phyloP scores from a whole-genome alignment of 2,113 vertebrate genomes.

The Odontophorus gujanensis region DNA sequence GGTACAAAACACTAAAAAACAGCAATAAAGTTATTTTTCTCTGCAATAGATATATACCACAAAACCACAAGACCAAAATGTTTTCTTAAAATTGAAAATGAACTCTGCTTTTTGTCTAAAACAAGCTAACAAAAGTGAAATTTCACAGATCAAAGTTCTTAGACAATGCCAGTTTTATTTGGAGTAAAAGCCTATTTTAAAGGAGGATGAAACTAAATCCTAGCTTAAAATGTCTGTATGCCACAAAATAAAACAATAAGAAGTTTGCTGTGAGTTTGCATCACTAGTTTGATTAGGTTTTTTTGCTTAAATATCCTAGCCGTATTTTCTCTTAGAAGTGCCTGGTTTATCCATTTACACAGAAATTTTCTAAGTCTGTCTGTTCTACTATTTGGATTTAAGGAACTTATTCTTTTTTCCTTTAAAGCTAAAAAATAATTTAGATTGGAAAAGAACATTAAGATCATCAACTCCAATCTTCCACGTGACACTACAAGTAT shows the following conservation, averaged over 20 bases:
- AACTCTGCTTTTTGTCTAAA: background rate
- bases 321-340: background rate
- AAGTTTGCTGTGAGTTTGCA: background rate
- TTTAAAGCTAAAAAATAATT: background rate
- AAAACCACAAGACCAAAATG: background rate
- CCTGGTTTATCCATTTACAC: fast-evolving
- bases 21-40: background rate
- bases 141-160: background rate
- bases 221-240: background rate
- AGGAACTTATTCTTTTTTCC: background rate
- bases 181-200: background rate
- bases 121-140: background rate
- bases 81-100: background rate
- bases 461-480: background rate
- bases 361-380: background rate
- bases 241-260: background rate
- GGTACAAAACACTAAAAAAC: background rate
- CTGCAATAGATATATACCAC: background rate
- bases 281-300: background rate
- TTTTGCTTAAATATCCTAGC: background rate
- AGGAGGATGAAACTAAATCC: background rate
- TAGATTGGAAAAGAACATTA: background rate
- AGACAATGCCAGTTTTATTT: background rate
- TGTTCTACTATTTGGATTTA: background rate
- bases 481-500: background rate